Percentiles rank a stretch among this genome's conserved stretches.
These are phyloP conservation scores for Mizuhopecten yessoensis DNA, from an alignment of 1,140 invertebrate genomes.

Conservation along the genomic window DNA sequence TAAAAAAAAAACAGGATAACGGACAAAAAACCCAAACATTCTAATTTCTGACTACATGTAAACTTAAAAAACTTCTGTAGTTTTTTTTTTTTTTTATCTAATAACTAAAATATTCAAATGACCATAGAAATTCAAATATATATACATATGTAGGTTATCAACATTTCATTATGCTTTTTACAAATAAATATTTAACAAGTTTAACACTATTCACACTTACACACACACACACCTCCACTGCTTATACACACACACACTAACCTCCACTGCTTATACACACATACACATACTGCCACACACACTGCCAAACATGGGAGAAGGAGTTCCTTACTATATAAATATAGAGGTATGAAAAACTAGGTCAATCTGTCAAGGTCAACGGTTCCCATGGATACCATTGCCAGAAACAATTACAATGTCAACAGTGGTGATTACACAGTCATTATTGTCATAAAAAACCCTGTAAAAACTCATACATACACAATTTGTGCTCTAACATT, in stretches of 20 bases:
- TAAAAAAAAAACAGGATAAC: neutral
- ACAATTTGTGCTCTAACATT: slow-evolving; percentile 30
- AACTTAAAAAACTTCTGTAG: neutral
- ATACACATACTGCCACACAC: neutral
- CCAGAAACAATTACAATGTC: slow-evolving; percentile 6
- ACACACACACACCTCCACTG: neutral
- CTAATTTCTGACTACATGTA: neutral
- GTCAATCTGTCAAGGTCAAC: slow-evolving; percentile 32
- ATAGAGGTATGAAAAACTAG: slow-evolving; percentile 39
- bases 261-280: neutral
- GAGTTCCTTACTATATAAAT: slow-evolving; percentile 6
- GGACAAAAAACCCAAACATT: neutral
- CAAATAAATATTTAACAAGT: slow-evolving; percentile 29
- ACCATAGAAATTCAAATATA: neutral
- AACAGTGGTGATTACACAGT: neutral
- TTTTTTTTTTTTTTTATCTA: neutral
- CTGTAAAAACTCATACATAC: slow-evolving; percentile 29
- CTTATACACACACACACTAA: neutral
- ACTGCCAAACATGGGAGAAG: neutral
- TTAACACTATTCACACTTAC: neutral
- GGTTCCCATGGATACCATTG: slow-evolving; percentile 10
- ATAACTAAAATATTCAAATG: slow-evolving; percentile 13
- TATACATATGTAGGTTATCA: slow-evolving; percentile 5
- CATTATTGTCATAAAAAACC: slow-evolving; percentile 10
- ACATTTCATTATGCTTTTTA: slow-evolving; percentile 21